Evolutionary conservation across 2,888 invertebrate species (phyloP), one percentile per base, ranked within the genome.

Genomic region (Amblyjoppa proteus): DNA sequence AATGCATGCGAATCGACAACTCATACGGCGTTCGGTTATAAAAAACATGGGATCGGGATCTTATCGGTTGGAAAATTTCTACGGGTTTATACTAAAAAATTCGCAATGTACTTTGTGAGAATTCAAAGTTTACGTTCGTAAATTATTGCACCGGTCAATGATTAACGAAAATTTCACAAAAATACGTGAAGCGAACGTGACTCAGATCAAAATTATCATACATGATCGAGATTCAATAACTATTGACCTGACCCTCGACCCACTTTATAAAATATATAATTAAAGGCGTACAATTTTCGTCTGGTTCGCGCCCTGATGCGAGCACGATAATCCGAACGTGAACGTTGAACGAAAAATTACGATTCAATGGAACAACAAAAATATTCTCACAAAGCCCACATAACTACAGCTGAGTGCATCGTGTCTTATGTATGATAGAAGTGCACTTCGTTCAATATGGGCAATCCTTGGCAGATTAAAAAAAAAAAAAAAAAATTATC

Each of bases 1-100:
- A 81, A 80, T 70, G 85, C 88, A 88, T 88, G 87, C 87, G 79
- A 85, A 20, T 81, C 76, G 75, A 74, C 83, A 86, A 84, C 75
- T 80, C 85, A 76, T 82, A 84, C 81, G 81, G 81, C 78, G 74
- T 80, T 74, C 51, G 80, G 74, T 79, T 86, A 80, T 81, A 78
- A 71, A 84, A 85, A 70, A 75, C 79, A 13, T 79, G 83, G 87
- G 78, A 69, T 81, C 73, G 79, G 85, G 84, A 86, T 71, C 74
- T 77, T 84, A 71, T 84, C 74, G 87, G 20, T 84, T 87, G 87
- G 87, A 86, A 76, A 76, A 41, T 71, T 41, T 76, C 88, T 88
- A 88, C 88, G 78, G 88, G 88, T 81, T 81, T 85, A 68, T 53
- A 82, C 88, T 88, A 88, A 83, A 53, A 34, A 81, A 73, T 71